Evolutionary conservation across 2,888 invertebrate species (phyloP).

Genomic region (Oithona nana): DNA sequence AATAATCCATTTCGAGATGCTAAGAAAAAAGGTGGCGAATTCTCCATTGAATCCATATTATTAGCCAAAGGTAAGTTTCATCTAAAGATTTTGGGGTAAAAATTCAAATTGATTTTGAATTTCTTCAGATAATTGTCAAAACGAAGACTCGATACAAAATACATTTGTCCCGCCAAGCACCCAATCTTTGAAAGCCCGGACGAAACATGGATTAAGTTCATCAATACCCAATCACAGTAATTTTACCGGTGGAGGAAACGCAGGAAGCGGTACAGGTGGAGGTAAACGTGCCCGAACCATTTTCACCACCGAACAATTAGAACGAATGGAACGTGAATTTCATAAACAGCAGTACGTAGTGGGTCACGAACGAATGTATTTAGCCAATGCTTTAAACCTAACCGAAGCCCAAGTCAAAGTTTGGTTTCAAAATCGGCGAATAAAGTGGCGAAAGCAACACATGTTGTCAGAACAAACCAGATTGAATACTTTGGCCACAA

Average conservation of each 20-base stretch:
- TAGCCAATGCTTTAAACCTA: conserved; percentile 66
- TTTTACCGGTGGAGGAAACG: too few relatives aligned
- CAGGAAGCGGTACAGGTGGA: background rate
- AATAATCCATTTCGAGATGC: too few relatives aligned
- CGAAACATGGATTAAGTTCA: background rate
- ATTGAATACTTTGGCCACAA: conserved; percentile 26
- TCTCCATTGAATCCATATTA: too few relatives aligned
- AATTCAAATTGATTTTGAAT: too few relatives aligned
- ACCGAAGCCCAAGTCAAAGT: conserved; percentile 68
- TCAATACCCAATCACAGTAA: too few relatives aligned
- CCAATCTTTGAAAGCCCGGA: background rate
- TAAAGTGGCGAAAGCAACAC: conserved; percentile 89
- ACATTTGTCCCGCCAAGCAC: background rate
- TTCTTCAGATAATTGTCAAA: too few relatives aligned
- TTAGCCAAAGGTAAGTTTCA: too few relatives aligned
- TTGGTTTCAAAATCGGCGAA: conserved; percentile 80
- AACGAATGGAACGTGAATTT: conserved; percentile 80
- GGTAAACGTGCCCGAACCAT: conserved; percentile 75
- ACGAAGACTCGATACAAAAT: too few relatives aligned
- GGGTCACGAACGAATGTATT: conserved; percentile 74
- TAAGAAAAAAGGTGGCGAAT: too few relatives aligned
- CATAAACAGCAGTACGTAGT: conserved; percentile 96
- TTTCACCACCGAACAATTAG: conserved; percentile 87
- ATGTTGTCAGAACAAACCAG: conserved; percentile 75
- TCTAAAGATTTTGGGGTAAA: too few relatives aligned